phyloP scores from a whole-genome alignment of 1,140 invertebrate species.

The Acromyrmex echinatior region DNA sequence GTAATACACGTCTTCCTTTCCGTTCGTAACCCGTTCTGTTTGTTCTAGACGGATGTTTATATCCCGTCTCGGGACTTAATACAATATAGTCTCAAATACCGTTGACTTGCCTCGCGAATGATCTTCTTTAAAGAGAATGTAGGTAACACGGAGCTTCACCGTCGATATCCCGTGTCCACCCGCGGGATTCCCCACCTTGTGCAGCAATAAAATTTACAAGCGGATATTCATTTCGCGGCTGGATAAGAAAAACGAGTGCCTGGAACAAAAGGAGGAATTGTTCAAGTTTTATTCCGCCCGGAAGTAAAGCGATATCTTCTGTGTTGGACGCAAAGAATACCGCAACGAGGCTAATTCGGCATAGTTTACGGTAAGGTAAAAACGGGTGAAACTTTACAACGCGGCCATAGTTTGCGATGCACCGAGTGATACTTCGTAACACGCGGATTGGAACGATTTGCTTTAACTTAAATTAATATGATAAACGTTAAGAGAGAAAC shows the following conservation, averaged over 20 bases:
- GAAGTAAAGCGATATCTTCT: conserved; percentile 66
- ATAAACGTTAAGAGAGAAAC: conserved; percentile 37
- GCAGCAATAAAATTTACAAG: conserved; percentile 60
- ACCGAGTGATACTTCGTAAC: conserved; percentile 2
- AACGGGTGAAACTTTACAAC: conserved; percentile 65
- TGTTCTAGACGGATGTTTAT: conserved; percentile 40
- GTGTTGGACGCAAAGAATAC: conserved; percentile 65
- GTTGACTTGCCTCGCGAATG: neutral
- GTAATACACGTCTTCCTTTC: conserved; percentile 55
- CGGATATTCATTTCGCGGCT: conserved; percentile 56
- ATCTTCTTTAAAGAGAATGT: conserved; percentile 54
- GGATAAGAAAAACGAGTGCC: conserved; percentile 59
- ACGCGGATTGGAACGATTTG: conserved; percentile 13
- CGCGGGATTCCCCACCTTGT: neutral
- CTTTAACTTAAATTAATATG: conserved; percentile 59
- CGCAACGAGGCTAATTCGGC: conserved; percentile 66
- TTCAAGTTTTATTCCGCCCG: conserved; percentile 69
- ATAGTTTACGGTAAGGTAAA: conserved; percentile 66
- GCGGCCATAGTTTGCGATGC: conserved; percentile 38
- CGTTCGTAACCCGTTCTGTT: conserved; percentile 21
- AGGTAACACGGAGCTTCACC: conserved; percentile 39
- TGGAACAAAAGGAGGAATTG: conserved; percentile 58
- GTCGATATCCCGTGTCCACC: conserved; percentile 43
- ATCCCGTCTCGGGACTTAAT: conserved; percentile 32
- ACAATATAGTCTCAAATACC: conserved; percentile 33